Evolutionary conservation across 2,888 invertebrate species (phyloP), one percentile per base, ranked within the genome.

Genomic region (Pimpla rufipes): DNA sequence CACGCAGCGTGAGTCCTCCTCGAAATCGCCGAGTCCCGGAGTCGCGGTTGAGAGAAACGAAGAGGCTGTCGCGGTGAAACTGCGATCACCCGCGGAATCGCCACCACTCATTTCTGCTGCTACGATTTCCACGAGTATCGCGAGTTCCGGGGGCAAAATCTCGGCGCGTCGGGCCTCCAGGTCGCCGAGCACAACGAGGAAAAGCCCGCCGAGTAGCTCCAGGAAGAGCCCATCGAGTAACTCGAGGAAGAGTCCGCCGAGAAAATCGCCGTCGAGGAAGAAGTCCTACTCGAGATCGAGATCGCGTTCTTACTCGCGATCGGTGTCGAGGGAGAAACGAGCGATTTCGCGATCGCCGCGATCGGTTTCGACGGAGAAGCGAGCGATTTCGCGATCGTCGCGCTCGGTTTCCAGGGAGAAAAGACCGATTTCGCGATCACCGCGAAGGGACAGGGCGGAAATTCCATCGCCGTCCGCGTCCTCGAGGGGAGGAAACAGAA

Each of bases 251-350:
- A 86, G 67, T 71, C 85, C 89, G 1, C 78, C 88, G 75, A 89
- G 85, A 68, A 77, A 88, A 83, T 73, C 87, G 57, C 88, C 89
- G 16, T 85, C 85, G 0, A 85, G 85, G n/a, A 85, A 85, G 8
- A 91, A 90, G 52, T 90, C 90, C 0, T 89, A 89, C 62, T 88
- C 89, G 7, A 84, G 88, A 35, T 89, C 90, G 1, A 85, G 85
- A 2, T 90, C 90, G 18, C 87, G 88, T 52, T 89, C 91, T 10
- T 88, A 88, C 3, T 90, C 92, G 1, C 92, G 91, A 67, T 92
- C 90, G 16, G 89, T 88, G 81, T 18, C 88, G 13, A 23, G 35
- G 40, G 84, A 84, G 55, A 86, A 87, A 23, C 87, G 88, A 45
- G 86, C 86, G 7, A 78, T 70, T 89, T 82, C 93, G 83, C 91